Conservation (phyloP, 2,113 vertebrate species). For the Pungitius pungitius region DNA sequence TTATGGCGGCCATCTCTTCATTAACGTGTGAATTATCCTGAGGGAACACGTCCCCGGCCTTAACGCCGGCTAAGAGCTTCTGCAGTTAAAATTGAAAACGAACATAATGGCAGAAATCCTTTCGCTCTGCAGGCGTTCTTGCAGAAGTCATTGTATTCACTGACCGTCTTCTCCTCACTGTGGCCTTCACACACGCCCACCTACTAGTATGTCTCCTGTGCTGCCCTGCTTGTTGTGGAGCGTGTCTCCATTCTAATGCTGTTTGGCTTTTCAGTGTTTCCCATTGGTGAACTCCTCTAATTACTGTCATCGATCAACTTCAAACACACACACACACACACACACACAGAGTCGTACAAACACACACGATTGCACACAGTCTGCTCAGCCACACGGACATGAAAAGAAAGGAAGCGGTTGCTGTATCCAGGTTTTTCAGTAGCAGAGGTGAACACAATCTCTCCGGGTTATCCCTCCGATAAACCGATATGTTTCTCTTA, state of each 20-base stretch:
- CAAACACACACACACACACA: conserved; percentile 5
- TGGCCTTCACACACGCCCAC: background rate
- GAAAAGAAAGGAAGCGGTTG: background rate
- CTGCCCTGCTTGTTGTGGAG: conserved; percentile 8
- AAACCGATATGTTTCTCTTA: background rate
- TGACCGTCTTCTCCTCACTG: conserved; percentile 16
- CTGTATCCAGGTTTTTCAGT: background rate
- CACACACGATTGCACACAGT: background rate
- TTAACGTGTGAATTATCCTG: conserved; percentile 43
- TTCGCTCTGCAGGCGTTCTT: conserved; percentile 47
- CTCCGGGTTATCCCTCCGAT: background rate
- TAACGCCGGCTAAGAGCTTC: conserved; percentile 15
- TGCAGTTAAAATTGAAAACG: conserved; percentile 67
- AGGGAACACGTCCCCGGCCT: conserved; percentile 18
- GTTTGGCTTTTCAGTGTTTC: conserved; percentile 44
- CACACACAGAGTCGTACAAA: conserved; percentile 3
- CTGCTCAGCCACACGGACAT: background rate
- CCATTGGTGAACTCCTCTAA: conserved; percentile 52
- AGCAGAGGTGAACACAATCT: background rate
- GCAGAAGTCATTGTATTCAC: conserved; percentile 44
- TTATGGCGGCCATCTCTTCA: conserved; percentile 42
- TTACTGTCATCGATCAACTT: conserved; percentile 61
- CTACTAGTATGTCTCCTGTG: background rate
- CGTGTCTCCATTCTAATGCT: conserved; percentile 6
- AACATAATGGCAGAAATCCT: conserved; percentile 59